Evolutionary conservation across 1,140 invertebrate genomes (phyloP), one percentile per base, ranked within the genome.

Genomic region (Drosophila mojavensis): DNA sequence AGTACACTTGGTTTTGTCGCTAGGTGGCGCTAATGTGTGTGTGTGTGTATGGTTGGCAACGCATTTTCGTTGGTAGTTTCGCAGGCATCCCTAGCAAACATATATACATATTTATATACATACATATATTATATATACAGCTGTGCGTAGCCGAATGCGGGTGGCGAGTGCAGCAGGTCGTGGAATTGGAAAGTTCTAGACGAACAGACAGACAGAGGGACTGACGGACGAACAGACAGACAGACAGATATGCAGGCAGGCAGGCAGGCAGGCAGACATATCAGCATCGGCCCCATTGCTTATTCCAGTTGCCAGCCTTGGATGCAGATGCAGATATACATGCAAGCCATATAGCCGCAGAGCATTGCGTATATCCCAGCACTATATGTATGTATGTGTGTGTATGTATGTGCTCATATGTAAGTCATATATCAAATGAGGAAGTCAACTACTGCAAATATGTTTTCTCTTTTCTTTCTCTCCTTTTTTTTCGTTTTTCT

Each of bases 241-340:
- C 28, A 30, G 28, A 6, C 28, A 4, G 28, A 6, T 3, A 30
- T 1, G 3, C 3, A 30, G 1, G 28, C 28, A 30, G 28, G 4
- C n/a, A 30, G 20, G 45, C 54, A 58, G 45, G 53, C 59, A 36
- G 59, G 63, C 48, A 56, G 24, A 53, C 60, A 74, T 41, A 63
- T 66, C 58, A 64, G 64, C 70, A 73, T 51, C 55, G 70, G 43
- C 64, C 76, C 60, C 79, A 81, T 82, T 75, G 79, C 75, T 78
- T 70, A 56, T 65, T 50, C 54, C 74, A 72, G 17, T 61, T 50
- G 41, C 60, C 61, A 58, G 71, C 39, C 60, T 59, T 51, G 47
- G 78, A 69, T 70, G 43, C 65, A 80, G 70, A 75, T 70, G 41
- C 61, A 74, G 45, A 53, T 11, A 53, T 36, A 33, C 10, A 51